Conservation (phyloP, 1,140 invertebrate genomes). For the Diorhabda elongata region DNA sequence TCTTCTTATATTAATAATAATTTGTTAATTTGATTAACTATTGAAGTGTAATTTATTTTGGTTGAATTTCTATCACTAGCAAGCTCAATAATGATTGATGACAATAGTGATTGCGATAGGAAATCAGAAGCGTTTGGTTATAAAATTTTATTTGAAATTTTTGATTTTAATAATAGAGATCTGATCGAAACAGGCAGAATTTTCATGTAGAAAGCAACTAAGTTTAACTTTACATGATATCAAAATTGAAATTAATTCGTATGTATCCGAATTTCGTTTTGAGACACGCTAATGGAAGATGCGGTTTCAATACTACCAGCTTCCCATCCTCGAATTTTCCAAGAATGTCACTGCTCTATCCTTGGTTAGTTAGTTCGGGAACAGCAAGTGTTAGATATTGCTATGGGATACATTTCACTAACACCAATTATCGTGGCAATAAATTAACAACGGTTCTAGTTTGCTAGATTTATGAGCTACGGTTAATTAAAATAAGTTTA, state of each 20-base stretch:
- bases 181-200: no score
- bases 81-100: no score
- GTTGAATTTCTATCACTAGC: no score
- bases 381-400: conserved; percentile 20
- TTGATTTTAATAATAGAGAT: no score
- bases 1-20: no score
- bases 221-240: no score
- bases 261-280: neutral
- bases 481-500: conserved; percentile 1
- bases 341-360: conserved; percentile 19
- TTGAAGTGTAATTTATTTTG: no score
- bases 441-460: conserved; percentile 11
- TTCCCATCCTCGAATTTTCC: conserved; percentile 2
- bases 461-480: conserved; percentile 2
- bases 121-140: no score
- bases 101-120: no score
- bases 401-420: conserved; percentile 7
- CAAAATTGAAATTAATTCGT: neutral
- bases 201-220: no score
- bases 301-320: neutral
- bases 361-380: conserved; percentile 13
- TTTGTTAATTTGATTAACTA: no score
- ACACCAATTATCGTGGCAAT: conserved; percentile 18
- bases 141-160: no score
- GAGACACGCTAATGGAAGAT: neutral